Conservation (phyloP, 2,888 invertebrate genomes). For the Nowickia ferox region DNA sequence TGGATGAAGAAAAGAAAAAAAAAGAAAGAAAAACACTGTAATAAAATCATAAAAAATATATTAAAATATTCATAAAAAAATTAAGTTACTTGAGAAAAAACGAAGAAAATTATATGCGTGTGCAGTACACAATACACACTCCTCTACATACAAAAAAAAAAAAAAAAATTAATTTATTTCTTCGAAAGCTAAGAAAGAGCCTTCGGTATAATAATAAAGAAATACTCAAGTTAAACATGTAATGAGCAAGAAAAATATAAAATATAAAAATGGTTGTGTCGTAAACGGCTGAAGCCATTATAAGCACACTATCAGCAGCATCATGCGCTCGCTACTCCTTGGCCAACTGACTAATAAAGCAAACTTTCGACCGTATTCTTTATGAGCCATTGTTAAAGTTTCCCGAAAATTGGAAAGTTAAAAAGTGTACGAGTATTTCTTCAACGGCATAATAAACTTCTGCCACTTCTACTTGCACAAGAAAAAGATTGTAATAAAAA, state of each 20-base stretch:
- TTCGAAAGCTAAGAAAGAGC: constrained; percentile 33
- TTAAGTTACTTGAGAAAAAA: constrained; percentile 28
- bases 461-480: constrained; percentile 13
- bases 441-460: constrained; percentile 32
- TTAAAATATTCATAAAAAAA: constrained; percentile 63
- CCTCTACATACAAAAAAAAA: not conserved
- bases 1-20: not conserved
- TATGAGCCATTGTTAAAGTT: constrained; percentile 67
- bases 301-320: constrained; percentile 21
- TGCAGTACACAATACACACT: not conserved
- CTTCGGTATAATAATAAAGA: constrained; percentile 26
- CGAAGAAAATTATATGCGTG: not conserved
- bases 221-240: not conserved
- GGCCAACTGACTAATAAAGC: not conserved
- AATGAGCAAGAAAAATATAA: constrained; percentile 27
- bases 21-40: constrained; percentile 26
- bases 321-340: constrained; percentile 21
- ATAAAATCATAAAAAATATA: constrained; percentile 53
- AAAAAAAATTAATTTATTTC: constrained; percentile 23
- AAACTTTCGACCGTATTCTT: constrained; percentile 57
- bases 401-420: constrained; percentile 64
- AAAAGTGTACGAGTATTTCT: not conserved
- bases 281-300: constrained; percentile 57
- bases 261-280: constrained; percentile 52
- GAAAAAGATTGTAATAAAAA: constrained; percentile 67